Evolutionary conservation across 2,888 invertebrate species (phyloP).

Genomic region (Frankliniella fusca): DNA sequence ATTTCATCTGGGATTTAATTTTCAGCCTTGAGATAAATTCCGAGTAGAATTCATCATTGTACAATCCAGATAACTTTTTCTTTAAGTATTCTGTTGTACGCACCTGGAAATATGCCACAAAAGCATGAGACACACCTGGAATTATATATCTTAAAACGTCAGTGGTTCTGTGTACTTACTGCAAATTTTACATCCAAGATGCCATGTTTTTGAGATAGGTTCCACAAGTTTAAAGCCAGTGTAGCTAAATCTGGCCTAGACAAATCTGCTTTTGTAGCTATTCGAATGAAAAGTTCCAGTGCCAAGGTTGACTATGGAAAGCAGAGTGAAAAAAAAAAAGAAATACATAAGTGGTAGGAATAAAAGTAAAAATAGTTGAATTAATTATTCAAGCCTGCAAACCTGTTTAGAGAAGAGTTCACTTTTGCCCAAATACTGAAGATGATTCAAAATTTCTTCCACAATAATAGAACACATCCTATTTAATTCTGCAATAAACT

Average conservation of each 20-base stretch:
- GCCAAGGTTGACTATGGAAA: constrained; percentile 58
- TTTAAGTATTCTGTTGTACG: constrained; percentile 33
- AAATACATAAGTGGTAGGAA: background rate
- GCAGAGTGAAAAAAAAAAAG: background rate
- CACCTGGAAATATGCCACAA: background rate
- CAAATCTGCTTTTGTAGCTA: constrained; percentile 63
- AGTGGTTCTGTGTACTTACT: constrained; percentile 43
- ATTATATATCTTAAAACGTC: background rate
- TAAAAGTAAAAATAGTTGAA: constrained; percentile 4
- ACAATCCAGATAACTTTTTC: constrained; percentile 33
- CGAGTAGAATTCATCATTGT: constrained; percentile 33
- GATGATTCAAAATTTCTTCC: constrained; percentile 66
- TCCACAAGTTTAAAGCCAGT: constrained; percentile 78
- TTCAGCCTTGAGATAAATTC: constrained; percentile 36
- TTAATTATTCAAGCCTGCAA: background rate
- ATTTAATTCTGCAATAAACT: constrained; percentile 76
- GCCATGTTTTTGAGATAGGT: constrained; percentile 64
- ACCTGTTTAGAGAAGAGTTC: constrained; percentile 63
- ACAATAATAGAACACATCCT: constrained; percentile 71
- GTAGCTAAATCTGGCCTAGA: constrained; percentile 57
- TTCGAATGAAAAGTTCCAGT: constrained; percentile 66
- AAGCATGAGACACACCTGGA: background rate
- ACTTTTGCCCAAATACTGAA: constrained; percentile 63
- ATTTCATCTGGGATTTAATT: background rate
- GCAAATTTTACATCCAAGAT: constrained; percentile 54